These are phyloP conservation scores for Acrobasis repandana DNA, from an alignment of 2,888 invertebrate genomes.

Conservation along the genomic window DNA sequence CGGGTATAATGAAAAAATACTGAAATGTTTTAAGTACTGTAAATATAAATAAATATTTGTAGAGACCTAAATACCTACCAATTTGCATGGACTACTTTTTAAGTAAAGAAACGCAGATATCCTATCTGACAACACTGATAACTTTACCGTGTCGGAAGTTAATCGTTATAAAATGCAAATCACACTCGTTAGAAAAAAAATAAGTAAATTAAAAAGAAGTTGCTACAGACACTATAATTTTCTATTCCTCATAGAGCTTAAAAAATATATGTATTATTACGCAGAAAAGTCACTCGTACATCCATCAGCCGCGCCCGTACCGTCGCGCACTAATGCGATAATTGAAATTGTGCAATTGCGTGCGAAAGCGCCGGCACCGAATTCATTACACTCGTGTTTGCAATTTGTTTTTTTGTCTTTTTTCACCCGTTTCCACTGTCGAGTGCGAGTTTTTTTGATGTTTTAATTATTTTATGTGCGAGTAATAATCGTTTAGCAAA, in stretches of 20 bases:
- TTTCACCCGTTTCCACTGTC: conserved; percentile 56
- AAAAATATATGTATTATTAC: conserved; percentile 40
- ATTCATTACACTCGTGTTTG: conserved; percentile 76
- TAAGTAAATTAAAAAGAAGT: not conserved
- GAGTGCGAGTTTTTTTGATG: conserved; percentile 57
- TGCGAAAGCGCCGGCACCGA: conserved; percentile 75
- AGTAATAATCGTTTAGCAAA: conserved; percentile 51
- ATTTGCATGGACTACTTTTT: no score
- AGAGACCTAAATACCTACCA: no score
- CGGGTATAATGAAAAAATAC: no score
- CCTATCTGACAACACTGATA: no score
- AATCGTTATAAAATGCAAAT: no score
- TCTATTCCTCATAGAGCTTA: not conserved
- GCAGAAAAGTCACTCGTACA: conserved; percentile 48
- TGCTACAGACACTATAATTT: not conserved
- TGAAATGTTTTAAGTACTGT: no score
- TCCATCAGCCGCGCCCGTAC: conserved; percentile 63
- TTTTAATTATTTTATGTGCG: conserved; percentile 67
- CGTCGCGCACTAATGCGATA: conserved; percentile 77
- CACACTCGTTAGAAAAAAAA: no score
- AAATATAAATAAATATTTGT: no score
- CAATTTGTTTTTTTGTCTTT: conserved; percentile 56
- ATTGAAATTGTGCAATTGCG: conserved; percentile 84
- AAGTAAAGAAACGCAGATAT: no score
- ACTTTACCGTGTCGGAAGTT: no score